Percentiles rank a stretch among this genome's conserved stretches.
Evolutionary conservation across 2,888 invertebrate genomes (phyloP).

Genomic region (Sabatieria punctata): DNA sequence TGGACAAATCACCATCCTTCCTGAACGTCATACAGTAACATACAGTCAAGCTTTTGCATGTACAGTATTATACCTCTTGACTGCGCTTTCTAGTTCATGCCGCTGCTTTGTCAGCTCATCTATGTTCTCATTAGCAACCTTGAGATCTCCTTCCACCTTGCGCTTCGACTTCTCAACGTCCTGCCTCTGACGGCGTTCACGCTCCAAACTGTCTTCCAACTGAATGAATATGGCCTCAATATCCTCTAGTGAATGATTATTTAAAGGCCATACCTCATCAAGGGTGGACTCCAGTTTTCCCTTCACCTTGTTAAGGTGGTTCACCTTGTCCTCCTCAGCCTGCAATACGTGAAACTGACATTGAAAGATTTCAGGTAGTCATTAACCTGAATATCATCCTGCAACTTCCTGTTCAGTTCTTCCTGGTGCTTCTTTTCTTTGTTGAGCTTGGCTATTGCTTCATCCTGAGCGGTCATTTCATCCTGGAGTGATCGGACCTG

Average conservation of each 20-base stretch:
- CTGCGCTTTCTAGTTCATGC: slow-evolving; percentile 89
- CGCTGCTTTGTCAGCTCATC: slow-evolving; percentile 93
- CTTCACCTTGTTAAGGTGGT: slow-evolving; percentile 98
- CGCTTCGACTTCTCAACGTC: slow-evolving; percentile 97
- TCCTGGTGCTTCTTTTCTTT: slow-evolving; percentile 94
- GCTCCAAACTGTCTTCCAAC: slow-evolving; percentile 91
- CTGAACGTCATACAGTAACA: slow-evolving; percentile 37
- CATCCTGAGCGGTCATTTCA: slow-evolving; percentile 98
- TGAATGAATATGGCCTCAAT: slow-evolving; percentile 10
- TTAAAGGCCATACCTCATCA: slow-evolving; percentile 45
- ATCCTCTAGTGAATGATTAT: slow-evolving; percentile 13
- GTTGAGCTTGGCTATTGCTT: slow-evolving; percentile 44
- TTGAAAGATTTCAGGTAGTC: too few relatives aligned
- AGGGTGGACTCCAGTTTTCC: slow-evolving; percentile 95
- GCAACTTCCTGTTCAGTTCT: slow-evolving; percentile 43
- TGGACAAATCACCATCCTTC: slow-evolving; percentile 95
- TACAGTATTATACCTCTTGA: slow-evolving; percentile 47
- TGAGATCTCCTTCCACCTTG: slow-evolving; percentile 97
- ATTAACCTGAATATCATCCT: slow-evolving; percentile 36
- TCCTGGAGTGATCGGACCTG: slow-evolving; percentile 46
- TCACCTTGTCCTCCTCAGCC: slow-evolving; percentile 96
- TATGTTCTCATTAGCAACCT: slow-evolving; percentile 92
- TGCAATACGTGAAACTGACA: too few relatives aligned
- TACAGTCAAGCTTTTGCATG: too few relatives aligned
- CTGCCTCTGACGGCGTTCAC: slow-evolving; percentile 93